These are phyloP conservation scores for Drosophila sp. DNA, from an alignment of 1,140 invertebrate genomes.

Conservation along the genomic window DNA sequence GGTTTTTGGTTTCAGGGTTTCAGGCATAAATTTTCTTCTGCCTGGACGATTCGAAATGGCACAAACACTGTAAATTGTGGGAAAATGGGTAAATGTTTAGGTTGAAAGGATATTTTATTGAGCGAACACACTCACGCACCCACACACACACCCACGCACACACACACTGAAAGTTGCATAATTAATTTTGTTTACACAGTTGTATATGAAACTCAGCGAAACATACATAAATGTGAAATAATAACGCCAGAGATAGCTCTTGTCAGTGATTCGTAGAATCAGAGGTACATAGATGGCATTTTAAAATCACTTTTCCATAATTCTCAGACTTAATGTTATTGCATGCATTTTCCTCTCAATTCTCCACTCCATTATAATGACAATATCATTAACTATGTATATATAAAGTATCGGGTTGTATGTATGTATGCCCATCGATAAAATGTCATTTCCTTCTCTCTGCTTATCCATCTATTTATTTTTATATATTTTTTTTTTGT, in stretches of 20 bases:
- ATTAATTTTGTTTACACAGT: constrained; percentile 81
- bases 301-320: constrained; percentile 2
- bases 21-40: constrained; percentile 76
- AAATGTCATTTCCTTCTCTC: constrained; percentile 60
- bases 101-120: constrained; percentile 71
- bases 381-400: constrained; percentile 69
- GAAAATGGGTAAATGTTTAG: constrained; percentile 53
- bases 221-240: constrained; percentile 42
- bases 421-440: constrained; percentile 44
- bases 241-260: background rate
- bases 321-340: constrained; percentile 3
- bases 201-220: constrained; percentile 65
- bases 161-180: constrained; percentile 57
- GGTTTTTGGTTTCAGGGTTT: constrained; percentile 55
- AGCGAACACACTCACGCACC: constrained; percentile 23
- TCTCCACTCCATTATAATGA: constrained; percentile 33
- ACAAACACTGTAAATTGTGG: constrained; percentile 8
- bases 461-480: constrained; percentile 43
- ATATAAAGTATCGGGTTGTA: constrained; percentile 19
- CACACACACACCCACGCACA: background rate
- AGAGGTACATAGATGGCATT: background rate
- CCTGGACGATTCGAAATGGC: constrained; percentile 48
- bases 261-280: too few relatives aligned
- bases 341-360: background rate
- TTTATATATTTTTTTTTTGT: constrained; percentile 33